Base-by-base conservation (phyloP, 2,888 invertebrate species). In the Orthosia incerta region DNA sequence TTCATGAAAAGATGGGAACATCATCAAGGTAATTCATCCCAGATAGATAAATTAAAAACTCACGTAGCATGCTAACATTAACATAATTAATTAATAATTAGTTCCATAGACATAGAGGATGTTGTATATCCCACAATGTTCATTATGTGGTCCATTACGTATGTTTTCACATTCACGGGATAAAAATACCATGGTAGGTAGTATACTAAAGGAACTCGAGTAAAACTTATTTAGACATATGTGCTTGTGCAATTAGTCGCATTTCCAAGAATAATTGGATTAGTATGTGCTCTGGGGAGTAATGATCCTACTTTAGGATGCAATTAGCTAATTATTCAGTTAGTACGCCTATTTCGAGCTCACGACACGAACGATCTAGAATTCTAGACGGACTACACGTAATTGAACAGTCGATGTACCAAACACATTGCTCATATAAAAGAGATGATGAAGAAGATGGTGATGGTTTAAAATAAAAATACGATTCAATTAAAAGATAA, bases 291-390 rank as follows among this genome's bases (percentile, higher is more conserved):
- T 45, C 63, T 12, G 39, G 63, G 46, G 60, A 70, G 53, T 79
- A 74, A 64, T 67, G 59, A 45, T 53, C 39, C 62, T 59, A 67
- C 48, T 74, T 67, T 53, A 51, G 31, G 39, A 74, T 12, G 56
- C 23, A 83, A 74, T 79, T 74, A 64, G 56, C 31, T 57, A 63
- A 53, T 53, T 79, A 71, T 60, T 31, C 50, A 31, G 53, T 76
- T 26, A 26, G 46, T 48, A 57, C n/a, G 31, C 26, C 15, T 39
- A 48, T 51, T 48, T 50, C 13, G 26, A 31, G 11, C 26, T 51
- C 45, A 59, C 15, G 76, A 57, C 45, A 59, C 15, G 76, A 57
- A 45, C 56, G 31, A 26, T 65, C 18, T 50, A 18, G 7, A n/a
- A 16, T n/a, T n/a, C n/a, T 39, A 31, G 18, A 13, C 3, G 7